Evolutionary conservation across 2,113 vertebrate genomes (phyloP).

Genomic region (Otus sunia): DNA sequence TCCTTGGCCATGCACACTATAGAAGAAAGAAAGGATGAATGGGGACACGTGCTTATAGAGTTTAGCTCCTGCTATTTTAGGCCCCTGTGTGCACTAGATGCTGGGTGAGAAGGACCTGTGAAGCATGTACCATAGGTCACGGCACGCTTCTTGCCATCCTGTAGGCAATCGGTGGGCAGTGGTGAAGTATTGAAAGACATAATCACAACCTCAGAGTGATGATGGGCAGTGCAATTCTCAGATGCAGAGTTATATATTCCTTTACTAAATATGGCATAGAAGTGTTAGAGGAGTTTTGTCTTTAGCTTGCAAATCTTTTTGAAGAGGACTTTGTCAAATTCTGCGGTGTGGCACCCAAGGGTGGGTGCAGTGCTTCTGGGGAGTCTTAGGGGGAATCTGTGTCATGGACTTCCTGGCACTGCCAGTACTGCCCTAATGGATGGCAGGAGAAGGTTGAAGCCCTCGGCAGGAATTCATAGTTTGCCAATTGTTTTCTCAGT

Average conservation of each 20-base stretch:
- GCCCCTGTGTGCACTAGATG: not conserved
- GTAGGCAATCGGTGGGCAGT: not conserved
- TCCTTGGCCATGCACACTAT: rapidly evolving
- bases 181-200: rapidly evolving
- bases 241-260: rapidly evolving
- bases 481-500: not conserved
- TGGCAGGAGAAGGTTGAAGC: not conserved
- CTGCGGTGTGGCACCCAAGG: not conserved
- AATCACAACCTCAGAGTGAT: not conserved
- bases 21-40: not conserved
- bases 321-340: not conserved
- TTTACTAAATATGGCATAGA: not conserved
- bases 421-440: not conserved
- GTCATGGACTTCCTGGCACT: rapidly evolving
- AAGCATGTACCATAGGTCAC: rapidly evolving
- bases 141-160: not conserved
- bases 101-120: not conserved
- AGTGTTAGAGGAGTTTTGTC: not conserved
- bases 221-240: not conserved
- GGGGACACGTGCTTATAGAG: not conserved
- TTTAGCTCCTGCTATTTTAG: not conserved
- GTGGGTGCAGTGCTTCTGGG: not conserved
- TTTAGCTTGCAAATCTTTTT: not conserved
- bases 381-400: not conserved
- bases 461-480: not conserved